Evolutionary conservation across 1,140 invertebrate genomes (phyloP).

Genomic region (Eriocheir sinensis): DNA sequence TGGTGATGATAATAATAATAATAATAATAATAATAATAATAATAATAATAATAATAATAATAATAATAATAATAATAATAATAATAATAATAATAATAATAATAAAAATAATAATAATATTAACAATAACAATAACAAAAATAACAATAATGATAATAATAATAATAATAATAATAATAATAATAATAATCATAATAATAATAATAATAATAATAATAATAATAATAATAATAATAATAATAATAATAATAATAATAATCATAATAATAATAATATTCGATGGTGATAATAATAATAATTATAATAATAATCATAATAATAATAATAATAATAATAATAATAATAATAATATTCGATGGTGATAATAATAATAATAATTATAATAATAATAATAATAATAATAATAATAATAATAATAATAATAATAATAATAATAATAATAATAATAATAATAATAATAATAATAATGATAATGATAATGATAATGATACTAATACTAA

Average conservation of each 20-base stretch:
- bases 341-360: too few species aligned
- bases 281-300: too few species aligned
- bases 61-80: conserved; percentile 28
- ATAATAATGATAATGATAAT: conserved; percentile 27
- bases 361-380: conserved; percentile 10
- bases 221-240: conserved; percentile 28
- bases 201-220: conserved; percentile 28
- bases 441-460: conserved; percentile 4
- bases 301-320: too few species aligned
- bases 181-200: too few species aligned
- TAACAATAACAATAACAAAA: not conserved
- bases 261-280: too few species aligned
- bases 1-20: conserved; percentile 18
- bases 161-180: conserved; percentile 28
- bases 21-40: conserved; percentile 28
- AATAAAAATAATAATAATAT: too few species aligned
- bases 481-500: too few species aligned
- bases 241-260: too few species aligned
- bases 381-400: conserved; percentile 28
- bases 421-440: conserved; percentile 12
- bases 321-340: too few species aligned
- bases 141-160: conserved; percentile 13
- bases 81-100: conserved; percentile 18
- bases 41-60: conserved; percentile 28
- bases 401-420: conserved; percentile 28